Evolutionary conservation across 2,797 vertebrate species (phyloP), one percentile per base, ranked within the genome.

Genomic region (Tarsius wallacei): DNA sequence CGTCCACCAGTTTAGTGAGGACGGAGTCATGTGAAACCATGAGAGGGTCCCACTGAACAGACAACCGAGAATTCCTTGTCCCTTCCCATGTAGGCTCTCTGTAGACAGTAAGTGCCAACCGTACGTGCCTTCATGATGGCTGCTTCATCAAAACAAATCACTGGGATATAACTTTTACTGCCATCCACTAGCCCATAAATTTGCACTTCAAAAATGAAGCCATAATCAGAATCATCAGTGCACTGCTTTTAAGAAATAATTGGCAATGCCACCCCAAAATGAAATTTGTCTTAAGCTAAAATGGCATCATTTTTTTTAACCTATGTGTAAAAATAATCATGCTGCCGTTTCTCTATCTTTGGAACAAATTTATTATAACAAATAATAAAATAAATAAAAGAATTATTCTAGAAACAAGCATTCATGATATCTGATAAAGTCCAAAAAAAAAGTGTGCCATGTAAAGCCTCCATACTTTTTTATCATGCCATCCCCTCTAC

Each of bases 211-310:
- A 33, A 83, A 73, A 87, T 26, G 24, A 2, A 74, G 51, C 70
- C 76, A 55, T 49, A 47, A 76, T 78, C 57, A 64, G 33, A 90
- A 68, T 61, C n/a, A 68, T 13, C 47, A 73, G 17, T 76, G 36
- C 26, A 31, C 13, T 57, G 49, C 42, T 68, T 68, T 93, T 70
- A 47, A 76, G 77, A 90, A 97, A 80, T 85, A 71, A 84, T 3
- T 64, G 36, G 53, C 28, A 57, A 84, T 42, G 42, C 7, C 42
- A 42, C 42, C 42, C 42, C 42, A 4, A 42, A 42, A 42, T 33
- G 61, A 61, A 80, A 71, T 76, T 68, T 82, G 82, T 76, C 53
- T 90, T 82, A 42, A 57, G 71, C 28, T 77, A 95, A 91, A 87
- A 94, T 76, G 24, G 16, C 10, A 55, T 78, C n/a, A 63, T 42